Evolutionary conservation across 2,113 vertebrate genomes (phyloP).

Genomic region (Amazona guildingii): DNA sequence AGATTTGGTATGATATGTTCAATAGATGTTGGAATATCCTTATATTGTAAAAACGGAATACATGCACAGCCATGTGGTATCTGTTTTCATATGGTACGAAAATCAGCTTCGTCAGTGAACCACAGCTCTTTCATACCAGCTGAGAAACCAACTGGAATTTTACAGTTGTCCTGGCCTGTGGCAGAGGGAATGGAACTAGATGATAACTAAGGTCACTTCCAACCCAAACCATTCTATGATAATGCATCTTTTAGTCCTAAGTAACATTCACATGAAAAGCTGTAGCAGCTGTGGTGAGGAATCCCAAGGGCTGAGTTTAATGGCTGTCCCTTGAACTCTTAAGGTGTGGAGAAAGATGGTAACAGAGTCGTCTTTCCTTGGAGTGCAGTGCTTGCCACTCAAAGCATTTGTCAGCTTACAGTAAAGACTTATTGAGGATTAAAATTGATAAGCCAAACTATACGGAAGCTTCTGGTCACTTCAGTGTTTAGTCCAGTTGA

Average conservation of each 20-base stretch:
- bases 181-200: neutral
- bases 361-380: neutral
- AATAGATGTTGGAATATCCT: neutral
- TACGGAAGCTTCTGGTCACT: neutral
- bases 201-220: neutral
- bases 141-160: neutral
- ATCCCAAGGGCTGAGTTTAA: neutral
- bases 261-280: neutral
- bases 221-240: neutral
- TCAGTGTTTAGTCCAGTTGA: neutral
- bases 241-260: neutral
- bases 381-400: neutral
- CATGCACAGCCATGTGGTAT: neutral
- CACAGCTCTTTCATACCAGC: neutral
- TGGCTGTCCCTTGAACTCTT: neutral
- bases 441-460: neutral
- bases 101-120: neutral
- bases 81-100: neutral
- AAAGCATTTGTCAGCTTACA: neutral
- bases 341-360: neutral
- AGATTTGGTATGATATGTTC: neutral
- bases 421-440: neutral
- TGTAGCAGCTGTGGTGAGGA: neutral
- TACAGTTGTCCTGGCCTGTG: neutral
- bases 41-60: neutral